phyloP scores from a whole-genome alignment of 2,797 vertebrate species.

The Poeciliopsis infans region DNA sequence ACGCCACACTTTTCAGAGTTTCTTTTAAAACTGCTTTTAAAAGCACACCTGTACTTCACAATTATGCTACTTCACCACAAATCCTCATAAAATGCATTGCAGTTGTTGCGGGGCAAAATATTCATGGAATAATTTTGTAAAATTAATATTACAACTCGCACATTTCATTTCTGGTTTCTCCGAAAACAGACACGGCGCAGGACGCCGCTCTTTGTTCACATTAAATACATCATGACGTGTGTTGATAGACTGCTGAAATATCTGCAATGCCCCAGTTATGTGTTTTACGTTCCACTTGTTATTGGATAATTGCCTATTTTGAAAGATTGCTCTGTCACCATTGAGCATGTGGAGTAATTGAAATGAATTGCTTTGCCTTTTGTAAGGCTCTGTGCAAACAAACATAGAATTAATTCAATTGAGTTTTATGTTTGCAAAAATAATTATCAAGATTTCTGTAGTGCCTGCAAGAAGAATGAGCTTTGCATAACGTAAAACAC shows the following conservation, averaged over 20 bases:
- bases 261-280: not conserved
- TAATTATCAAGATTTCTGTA: conserved; percentile 11
- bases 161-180: not conserved
- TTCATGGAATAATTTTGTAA: not conserved
- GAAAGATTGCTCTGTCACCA: not conserved
- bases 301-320: not conserved
- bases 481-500: conserved; percentile 28
- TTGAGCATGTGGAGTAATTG: conserved; percentile 19
- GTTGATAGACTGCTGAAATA: not conserved
- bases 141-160: not conserved
- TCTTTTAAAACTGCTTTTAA: not conserved
- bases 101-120: not conserved
- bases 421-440: conserved; percentile 20
- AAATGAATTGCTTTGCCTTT: conserved; percentile 12
- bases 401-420: conserved; percentile 15
- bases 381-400: conserved; percentile 8
- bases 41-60: not conserved
- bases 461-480: conserved; percentile 25
- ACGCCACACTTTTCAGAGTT: not conserved
- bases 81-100: not conserved
- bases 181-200: not conserved
- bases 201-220: not conserved
- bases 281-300: conserved; percentile 6
- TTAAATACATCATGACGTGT: not conserved
- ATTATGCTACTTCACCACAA: not conserved